Evolutionary conservation across 2,888 invertebrate species (phyloP), one percentile per base, ranked within the genome.

Genomic region (Phyllotreta striolata): DNA sequence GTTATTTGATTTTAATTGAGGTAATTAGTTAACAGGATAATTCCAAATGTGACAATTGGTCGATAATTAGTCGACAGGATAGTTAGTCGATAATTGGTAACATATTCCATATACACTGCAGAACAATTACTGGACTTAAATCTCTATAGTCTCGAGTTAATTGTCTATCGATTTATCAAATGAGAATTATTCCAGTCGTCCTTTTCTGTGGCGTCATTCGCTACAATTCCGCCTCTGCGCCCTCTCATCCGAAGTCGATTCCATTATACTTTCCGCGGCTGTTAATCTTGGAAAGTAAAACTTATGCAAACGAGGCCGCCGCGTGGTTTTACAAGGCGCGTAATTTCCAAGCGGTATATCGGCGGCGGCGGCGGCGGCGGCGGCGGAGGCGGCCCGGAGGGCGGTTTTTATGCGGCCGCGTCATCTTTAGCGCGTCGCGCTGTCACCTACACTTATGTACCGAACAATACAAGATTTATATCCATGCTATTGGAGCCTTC

Each of bases 251-350:
- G 62, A 57, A 47, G 47, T 64, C 74, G 76, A 76, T 80, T 80
- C 80, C 79, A 79, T 80, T 79, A 80, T 79, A 79, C 79, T 79
- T 80, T 79, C 77, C 76, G 74, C 74, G 76, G 77, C 76, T 80
- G 80, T 81, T 81, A 81, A 81, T 81, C 80, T 80, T 79, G 78
- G 78, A 79, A 80, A 80, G 80, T 81, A 80, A 81, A 81, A 81
- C 80, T 81, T 81, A 81, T 81, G 81, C 81, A 81, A 81, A 81
- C 80, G 80, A 80, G 79, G 73, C 78, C 76, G 78, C 78, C 79
- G 78, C 79, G 79, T 81, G 80, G 81, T 81, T 81, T 80, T 81
- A 81, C 81, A 81, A 80, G 80, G 77, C 73, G 77, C 78, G 80
- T 79, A 80, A 80, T 81, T 80, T 80, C 75, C 68, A 64, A 61